phyloP scores from a whole-genome alignment of 1,140 invertebrate species.

The Drosophila dunni region DNA sequence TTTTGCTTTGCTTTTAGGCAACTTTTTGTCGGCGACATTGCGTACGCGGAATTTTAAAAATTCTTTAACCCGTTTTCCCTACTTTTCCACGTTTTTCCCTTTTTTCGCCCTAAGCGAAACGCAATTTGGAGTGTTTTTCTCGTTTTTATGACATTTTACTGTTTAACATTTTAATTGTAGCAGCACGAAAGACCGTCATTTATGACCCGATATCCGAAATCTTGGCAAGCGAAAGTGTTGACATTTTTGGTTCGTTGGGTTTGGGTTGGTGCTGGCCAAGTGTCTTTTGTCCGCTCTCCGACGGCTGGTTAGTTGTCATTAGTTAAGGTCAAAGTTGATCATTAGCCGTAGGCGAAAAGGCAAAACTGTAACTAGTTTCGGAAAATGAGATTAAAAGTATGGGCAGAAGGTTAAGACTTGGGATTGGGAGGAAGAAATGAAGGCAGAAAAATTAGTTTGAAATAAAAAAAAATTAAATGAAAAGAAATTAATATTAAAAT shows the following conservation, averaged over 20 bases:
- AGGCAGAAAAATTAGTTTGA: too few relatives aligned
- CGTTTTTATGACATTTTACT: conserved; percentile 69
- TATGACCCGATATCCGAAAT: conserved; percentile 39
- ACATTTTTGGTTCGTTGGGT: conserved; percentile 32
- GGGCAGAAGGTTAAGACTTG: too few relatives aligned
- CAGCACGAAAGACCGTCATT: conserved; percentile 45
- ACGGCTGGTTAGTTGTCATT: conserved; percentile 57
- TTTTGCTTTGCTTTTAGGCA: conserved; percentile 66
- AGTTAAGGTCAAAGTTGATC: conserved; percentile 69
- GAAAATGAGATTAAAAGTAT: conserved; percentile 11
- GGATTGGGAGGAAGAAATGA: not conserved
- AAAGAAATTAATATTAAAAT: too few relatives aligned
- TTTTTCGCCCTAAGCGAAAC: conserved; percentile 45
- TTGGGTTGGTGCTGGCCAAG: not conserved
- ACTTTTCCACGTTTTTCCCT: conserved; percentile 27
- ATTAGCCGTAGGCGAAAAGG: conserved; percentile 59
- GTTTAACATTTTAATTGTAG: conserved; percentile 83
- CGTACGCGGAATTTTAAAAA: conserved; percentile 35
- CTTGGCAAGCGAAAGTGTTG: conserved; percentile 70
- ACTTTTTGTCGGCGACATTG: conserved; percentile 56
- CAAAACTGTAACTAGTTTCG: conserved; percentile 14
- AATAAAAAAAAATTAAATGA: not conserved
- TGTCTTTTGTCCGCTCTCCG: conserved; percentile 14
- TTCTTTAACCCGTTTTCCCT: conserved; percentile 28
- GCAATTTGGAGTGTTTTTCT: conserved; percentile 49